phyloP scores from a whole-genome alignment of 2,888 invertebrate genomes.

The Fissipunctia ypsillon region DNA sequence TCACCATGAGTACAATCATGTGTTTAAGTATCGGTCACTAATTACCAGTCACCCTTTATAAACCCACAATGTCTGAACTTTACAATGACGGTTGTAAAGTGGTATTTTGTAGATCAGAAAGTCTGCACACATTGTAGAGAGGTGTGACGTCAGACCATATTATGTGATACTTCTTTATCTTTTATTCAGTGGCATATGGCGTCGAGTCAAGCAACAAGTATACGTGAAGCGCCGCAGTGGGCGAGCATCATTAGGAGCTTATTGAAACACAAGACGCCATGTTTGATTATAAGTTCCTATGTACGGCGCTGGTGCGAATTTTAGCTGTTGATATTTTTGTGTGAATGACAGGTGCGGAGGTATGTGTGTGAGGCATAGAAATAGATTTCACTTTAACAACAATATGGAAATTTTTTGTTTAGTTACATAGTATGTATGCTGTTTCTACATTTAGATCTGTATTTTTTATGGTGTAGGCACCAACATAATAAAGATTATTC shows the following conservation, averaged over 20 bases:
- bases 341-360: not conserved
- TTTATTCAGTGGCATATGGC: constrained; percentile 57
- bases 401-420: not conserved
- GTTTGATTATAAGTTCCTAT: constrained; percentile 58
- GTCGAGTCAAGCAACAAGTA: constrained; percentile 68
- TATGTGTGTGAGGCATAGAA: not conserved
- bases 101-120: not conserved
- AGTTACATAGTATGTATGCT: too few species aligned
- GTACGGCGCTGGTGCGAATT: not conserved
- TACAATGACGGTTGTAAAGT: not conserved
- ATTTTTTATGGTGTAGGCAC: too few species aligned
- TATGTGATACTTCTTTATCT: constrained; percentile 43
- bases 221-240: constrained; percentile 59
- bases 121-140: not conserved
- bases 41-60: too few species aligned
- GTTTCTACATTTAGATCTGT: too few species aligned
- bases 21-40: too few species aligned
- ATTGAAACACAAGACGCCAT: constrained; percentile 69
- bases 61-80: not conserved
- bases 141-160: not conserved
- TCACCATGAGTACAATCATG: too few species aligned
- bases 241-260: constrained; percentile 76
- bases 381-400: not conserved
- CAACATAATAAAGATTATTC: too few species aligned
- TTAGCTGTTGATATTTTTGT: constrained; percentile 2